Evolutionary conservation across 2,797 vertebrate genomes (phyloP).

Genomic region (Sebastiscus tertius): DNA sequence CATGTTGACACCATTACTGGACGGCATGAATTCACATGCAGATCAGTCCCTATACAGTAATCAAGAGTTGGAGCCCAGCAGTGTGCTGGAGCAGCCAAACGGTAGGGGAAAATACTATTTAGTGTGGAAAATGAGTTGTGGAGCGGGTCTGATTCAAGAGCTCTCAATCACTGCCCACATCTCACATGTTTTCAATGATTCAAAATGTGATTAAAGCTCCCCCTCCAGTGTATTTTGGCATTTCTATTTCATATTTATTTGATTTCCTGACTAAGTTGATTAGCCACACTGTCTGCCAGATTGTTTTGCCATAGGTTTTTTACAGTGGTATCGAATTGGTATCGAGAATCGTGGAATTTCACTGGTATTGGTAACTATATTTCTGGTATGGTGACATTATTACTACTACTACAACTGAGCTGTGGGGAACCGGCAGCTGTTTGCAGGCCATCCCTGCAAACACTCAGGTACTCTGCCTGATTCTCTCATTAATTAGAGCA

Average conservation of each 20-base stretch:
- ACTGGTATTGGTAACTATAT: too few relatives aligned
- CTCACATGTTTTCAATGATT: not conserved
- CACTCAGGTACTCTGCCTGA: conserved; percentile 25
- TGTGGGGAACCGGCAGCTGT: conserved; percentile 16
- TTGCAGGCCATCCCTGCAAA: conserved; percentile 8
- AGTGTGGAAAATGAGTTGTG: not conserved
- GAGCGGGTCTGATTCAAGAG: not conserved
- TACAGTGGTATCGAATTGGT: too few relatives aligned
- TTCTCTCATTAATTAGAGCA: conserved; percentile 50
- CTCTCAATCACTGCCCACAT: not conserved
- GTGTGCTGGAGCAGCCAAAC: not conserved
- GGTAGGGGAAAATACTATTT: not conserved
- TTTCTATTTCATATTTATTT: too few relatives aligned
- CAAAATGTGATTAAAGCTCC: too few relatives aligned
- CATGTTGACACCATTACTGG: not conserved
- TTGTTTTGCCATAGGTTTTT: too few relatives aligned
- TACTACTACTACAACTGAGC: not conserved
- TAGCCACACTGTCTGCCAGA: too few relatives aligned
- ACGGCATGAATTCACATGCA: not conserved
- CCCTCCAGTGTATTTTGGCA: too few relatives aligned
- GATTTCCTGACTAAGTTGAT: too few relatives aligned
- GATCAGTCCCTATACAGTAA: not conserved
- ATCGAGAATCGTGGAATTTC: too few relatives aligned
- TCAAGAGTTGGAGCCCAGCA: not conserved
- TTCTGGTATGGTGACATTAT: too few relatives aligned